Evolutionary conservation across 2,113 vertebrate species (phyloP), one percentile per base, ranked within the genome.

Genomic region (Vulpes lagopus): DNA sequence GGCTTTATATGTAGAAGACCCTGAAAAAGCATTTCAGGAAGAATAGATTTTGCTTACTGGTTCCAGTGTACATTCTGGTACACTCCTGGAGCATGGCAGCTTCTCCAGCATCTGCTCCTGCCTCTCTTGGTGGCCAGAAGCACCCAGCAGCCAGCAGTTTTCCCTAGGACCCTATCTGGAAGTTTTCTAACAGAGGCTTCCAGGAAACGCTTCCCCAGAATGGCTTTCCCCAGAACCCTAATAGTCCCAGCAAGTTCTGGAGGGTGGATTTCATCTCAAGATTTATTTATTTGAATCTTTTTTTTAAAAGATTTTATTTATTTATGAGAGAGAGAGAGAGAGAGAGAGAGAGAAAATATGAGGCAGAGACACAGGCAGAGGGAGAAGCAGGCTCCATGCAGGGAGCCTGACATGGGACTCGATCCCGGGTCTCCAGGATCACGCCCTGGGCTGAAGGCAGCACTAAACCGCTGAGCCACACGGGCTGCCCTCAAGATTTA

Each of bases 151-250:
- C 55, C 3, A 78, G 35, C 38, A 53, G 55, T 74, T 55, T 82
- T 22, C 71, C 49, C 16, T 53, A 79, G 62, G 1, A 60, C 20
- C 38, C 43, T 69, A 2, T 11, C 8, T 9, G 23, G 43, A 23
- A 79, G 82, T 88, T 96, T 65, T 88, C 57, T 84, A 76, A 35
- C 51, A 81, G 35, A 86, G 32, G 16, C 12, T 91, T 84, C 49
- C 38, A 97, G 57, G 71, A 89, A 55, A 78, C 8, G 15, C 9
- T 3, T 84, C 65, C 64, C 25, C 59, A 79, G 11, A 93, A 51
- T 27, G 82, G 22, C 59, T 73, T 88, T 91, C 55, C 51, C 32
- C 16, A 35, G 55, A 57, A 87, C 20, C 51, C 20, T 17, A n/a
- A 16, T 80, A 90, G 19, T 82, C 30, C 19, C 59, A 86, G 43